These are phyloP conservation scores for Muschampia plurimacula DNA, from an alignment of 2,888 invertebrate genomes.

Conservation along the genomic window DNA sequence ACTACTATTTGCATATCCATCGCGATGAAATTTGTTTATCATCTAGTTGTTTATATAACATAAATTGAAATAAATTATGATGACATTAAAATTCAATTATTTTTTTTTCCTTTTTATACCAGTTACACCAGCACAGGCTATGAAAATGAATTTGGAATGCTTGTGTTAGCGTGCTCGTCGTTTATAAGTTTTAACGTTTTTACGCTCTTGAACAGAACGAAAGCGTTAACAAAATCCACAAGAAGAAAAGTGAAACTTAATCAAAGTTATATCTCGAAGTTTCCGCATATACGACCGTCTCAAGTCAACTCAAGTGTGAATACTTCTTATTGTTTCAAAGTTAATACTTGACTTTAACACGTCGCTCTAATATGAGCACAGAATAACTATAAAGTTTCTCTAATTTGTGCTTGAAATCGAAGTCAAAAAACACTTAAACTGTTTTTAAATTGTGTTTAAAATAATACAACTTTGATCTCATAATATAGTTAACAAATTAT, in stretches of 20 bases:
- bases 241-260: neutral
- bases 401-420: neutral
- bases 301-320: constrained; percentile 19
- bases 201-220: neutral
- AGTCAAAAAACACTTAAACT: neutral
- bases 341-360: constrained; percentile 11
- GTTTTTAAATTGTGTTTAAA: neutral
- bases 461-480: too few species aligned
- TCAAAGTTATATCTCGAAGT: constrained; percentile 6
- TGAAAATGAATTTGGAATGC: too few species aligned
- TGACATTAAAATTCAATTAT: too few species aligned
- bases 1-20: too few species aligned
- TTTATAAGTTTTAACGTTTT: too few species aligned
- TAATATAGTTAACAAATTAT: too few species aligned
- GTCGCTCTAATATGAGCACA: neutral
- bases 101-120: too few species aligned
- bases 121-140: too few species aligned
- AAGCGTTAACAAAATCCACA: neutral
- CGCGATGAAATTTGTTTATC: too few species aligned
- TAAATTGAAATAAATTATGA: too few species aligned
- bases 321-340: constrained; percentile 21
- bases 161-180: too few species aligned
- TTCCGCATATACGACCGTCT: constrained; percentile 5
- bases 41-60: too few species aligned
- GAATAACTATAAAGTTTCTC: neutral